Evolutionary conservation across 2,113 vertebrate genomes (phyloP), one percentile per base, ranked within the genome.

Genomic region (Cyanoramphus novaezelandiae): DNA sequence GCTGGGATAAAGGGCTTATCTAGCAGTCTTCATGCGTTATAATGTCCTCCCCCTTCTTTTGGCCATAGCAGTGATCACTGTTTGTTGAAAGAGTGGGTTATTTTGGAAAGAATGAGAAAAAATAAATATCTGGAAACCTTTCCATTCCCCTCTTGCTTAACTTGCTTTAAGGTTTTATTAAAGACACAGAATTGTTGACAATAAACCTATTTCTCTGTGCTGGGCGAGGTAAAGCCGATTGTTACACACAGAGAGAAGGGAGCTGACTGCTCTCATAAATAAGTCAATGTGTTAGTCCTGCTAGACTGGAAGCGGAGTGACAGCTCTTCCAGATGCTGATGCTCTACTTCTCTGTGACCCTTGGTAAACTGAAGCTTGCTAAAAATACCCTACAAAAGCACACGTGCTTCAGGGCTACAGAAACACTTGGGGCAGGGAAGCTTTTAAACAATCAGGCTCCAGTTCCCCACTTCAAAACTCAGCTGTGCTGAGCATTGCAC

Each of bases 271-370:
- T 79, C 90, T 97, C 95, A 97, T 97, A 94, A 97, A 97, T 97
- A 97, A 97, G 95, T 96, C 95, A 97, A 94, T 96, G 92, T 82
- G 93, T 97, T 97, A 97, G 90, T 97, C 96, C 95, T 97, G 97
- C 97, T 97, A 97, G 95, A 95, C 78, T 97, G 95, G 67, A 96
- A 95, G 86, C 39, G 11, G 84, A 91, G 84, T 90, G 96, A 93
- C 95, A 96, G 95, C 85, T 91, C 92, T 82, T 93, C 93, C 86
- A 95, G 81, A 86, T 88, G 90, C 94, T 90, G 92, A 80, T 90
- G 93, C 72, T 97, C 92, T 23, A 83, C 87, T 97, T 92, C 88
- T 43, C 92, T 25, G 50, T 18, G 59, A 94, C 94, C 95, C 92
- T 76, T 23, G 2, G 59, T 59, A 94, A 96, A 94, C 93, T 7